phyloP scores from a whole-genome alignment of 2,888 invertebrate species.

The Pasiphila rectangulata region DNA sequence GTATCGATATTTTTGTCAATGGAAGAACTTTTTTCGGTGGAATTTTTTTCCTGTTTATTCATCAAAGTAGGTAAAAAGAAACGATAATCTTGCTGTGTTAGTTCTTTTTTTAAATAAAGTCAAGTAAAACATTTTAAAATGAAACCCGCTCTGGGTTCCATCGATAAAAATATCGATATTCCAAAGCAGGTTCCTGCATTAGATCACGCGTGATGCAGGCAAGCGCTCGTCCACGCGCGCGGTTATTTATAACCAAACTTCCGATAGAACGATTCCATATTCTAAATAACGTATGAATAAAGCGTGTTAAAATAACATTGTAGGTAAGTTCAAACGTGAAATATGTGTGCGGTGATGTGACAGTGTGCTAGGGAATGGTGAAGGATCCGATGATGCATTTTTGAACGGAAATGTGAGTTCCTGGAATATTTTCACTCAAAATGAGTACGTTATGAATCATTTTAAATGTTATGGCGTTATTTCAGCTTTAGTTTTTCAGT shows the following conservation, averaged over 20 bases:
- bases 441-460: conserved; percentile 26
- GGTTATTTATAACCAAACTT: conserved; percentile 47
- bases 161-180: conserved; percentile 20
- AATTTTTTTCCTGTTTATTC: too few relatives aligned
- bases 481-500: conserved; percentile 14
- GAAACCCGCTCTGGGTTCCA: too few relatives aligned
- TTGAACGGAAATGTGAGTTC: conserved; percentile 30
- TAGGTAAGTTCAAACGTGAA: too few relatives aligned
- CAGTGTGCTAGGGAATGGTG: conserved; percentile 18
- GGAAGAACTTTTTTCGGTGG: too few relatives aligned
- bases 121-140: too few relatives aligned
- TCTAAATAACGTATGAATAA: conserved; percentile 41
- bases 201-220: conserved; percentile 19
- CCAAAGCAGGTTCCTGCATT: conserved; percentile 14
- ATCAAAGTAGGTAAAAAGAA: too few relatives aligned
- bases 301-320: not conserved
- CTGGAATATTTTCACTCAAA: conserved; percentile 18
- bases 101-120: too few relatives aligned
- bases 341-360: conserved; percentile 13
- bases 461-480: conserved; percentile 14
- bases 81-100: too few relatives aligned
- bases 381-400: conserved; percentile 20
- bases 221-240: conserved; percentile 40
- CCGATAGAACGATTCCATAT: conserved; percentile 47
- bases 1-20: too few relatives aligned